Conservation (phyloP, 2,113 vertebrate genomes). For the Hypanus sabinus region DNA sequence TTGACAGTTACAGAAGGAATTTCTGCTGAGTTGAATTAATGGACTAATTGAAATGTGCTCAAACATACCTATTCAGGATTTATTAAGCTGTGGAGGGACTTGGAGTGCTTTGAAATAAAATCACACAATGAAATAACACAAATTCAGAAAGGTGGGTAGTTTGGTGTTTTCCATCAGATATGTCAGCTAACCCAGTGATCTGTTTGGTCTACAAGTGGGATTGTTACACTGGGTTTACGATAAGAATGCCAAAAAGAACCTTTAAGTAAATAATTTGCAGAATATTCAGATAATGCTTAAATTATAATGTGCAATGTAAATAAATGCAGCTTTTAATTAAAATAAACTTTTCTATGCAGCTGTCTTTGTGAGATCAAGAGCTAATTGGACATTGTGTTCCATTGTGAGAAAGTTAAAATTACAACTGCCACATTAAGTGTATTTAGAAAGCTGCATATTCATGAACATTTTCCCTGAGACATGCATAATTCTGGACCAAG, state of each 20-base stretch:
- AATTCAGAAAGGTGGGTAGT: conserved; percentile 52
- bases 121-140: conserved; percentile 44
- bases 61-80: neutral
- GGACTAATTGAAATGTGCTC: neutral
- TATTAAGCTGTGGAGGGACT: neutral
- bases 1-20: too few relatives aligned
- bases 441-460: conserved; percentile 37
- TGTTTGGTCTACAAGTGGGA: conserved; percentile 73
- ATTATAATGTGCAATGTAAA: conserved; percentile 56
- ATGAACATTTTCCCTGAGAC: neutral
- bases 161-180: conserved; percentile 53
- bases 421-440: conserved; percentile 40
- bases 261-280: conserved; percentile 71
- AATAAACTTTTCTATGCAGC: conserved; percentile 68
- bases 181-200: conserved; percentile 61
- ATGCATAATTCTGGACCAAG: neutral
- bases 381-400: conserved; percentile 52
- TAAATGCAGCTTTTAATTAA: conserved; percentile 66
- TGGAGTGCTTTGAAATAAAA: neutral
- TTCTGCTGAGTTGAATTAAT: neutral
- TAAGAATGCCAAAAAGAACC: conserved; percentile 63
- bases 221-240: conserved; percentile 69
- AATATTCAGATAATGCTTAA: conserved; percentile 63
- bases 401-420: conserved; percentile 57
- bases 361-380: conserved; percentile 56